Evolutionary conservation across 2,888 invertebrate genomes (phyloP).

Genomic region (Nephrotoma appendiculata): DNA sequence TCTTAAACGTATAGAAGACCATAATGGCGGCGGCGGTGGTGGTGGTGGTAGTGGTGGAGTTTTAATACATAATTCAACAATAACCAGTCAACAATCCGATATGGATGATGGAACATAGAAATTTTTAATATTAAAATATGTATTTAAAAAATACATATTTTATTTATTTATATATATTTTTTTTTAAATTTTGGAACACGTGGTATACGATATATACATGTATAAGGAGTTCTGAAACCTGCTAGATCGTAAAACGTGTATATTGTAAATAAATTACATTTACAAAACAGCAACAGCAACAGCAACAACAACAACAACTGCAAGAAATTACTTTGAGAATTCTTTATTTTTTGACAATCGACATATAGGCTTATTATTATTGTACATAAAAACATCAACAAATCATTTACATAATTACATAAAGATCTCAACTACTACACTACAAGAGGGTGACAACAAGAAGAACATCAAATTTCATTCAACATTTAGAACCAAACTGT

Average conservation of each 20-base stretch:
- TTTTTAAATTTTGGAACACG: neutral
- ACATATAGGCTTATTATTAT: slow-evolving; percentile 35
- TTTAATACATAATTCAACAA: neutral
- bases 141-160: neutral
- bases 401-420: slow-evolving; percentile 7
- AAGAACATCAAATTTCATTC: neutral
- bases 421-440: slow-evolving; percentile 4
- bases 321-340: neutral
- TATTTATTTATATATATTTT: neutral
- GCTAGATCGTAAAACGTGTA: neutral
- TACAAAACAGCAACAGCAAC: neutral
- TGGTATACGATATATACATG: neutral
- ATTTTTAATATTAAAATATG: neutral
- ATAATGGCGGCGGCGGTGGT: neutral
- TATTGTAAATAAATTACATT: neutral
- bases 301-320: neutral
- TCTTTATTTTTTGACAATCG: slow-evolving; percentile 32
- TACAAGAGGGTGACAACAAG: slow-evolving; percentile 3
- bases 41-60: neutral
- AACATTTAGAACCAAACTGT: neutral
- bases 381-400: slow-evolving; percentile 15
- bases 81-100: slow-evolving; percentile 20
- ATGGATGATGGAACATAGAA: slow-evolving; percentile 31
- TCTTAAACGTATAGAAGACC: neutral
- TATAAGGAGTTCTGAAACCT: neutral